Percentiles rank a stretch among this genome's conserved stretches.
Conservation (phyloP, 2,113 vertebrate species). For the Bos taurus region ARS-UCD2.0 NC_037349.1:4597001-4597500, state of each 20-base stretch:
- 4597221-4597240: not conserved
- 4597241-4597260: accelerated
- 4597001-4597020: not conserved
- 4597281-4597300: accelerated
- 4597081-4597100: not conserved
- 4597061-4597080: not conserved
- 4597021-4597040: not conserved
- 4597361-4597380: accelerated
- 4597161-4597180: not conserved
- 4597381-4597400: not conserved
- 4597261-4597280: accelerated
- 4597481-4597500: not conserved
- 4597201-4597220: not conserved
- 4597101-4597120: not conserved
- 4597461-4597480: not conserved
- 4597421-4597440: not conserved
- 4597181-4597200: not conserved
- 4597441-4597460: not conserved
- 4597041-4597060: accelerated
- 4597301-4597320: accelerated
- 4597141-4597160: not conserved
- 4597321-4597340: accelerated
- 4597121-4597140: not conserved
- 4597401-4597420: not conserved
- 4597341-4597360: not conserved